Evolutionary conservation across 2,888 invertebrate species (phyloP).

Genomic region (Torymus texanus): DNA sequence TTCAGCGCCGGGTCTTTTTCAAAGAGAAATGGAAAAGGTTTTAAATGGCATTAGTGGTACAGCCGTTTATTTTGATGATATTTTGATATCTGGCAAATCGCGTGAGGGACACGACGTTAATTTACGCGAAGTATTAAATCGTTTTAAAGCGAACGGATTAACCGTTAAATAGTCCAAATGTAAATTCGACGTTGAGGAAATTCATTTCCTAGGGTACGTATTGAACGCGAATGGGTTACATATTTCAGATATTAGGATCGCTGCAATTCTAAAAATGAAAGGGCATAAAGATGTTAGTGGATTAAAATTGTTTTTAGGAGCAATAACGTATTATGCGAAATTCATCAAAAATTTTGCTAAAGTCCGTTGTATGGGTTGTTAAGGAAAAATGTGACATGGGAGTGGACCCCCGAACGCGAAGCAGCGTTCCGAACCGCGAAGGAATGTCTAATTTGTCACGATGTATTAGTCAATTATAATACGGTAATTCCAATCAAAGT

Average conservation of each 20-base stretch:
- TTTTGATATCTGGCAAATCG: background rate
- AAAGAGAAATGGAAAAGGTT: conserved; percentile 32
- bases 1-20: conserved; percentile 60
- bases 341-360: conserved; percentile 62
- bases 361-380: conserved; percentile 62
- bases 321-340: conserved; percentile 66
- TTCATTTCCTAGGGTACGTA: background rate
- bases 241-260: conserved; percentile 52
- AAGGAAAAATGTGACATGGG: conserved; percentile 57
- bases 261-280: conserved; percentile 55
- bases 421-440: conserved; percentile 45
- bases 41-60: background rate
- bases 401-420: conserved; percentile 36
- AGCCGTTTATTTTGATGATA: background rate
- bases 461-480: conserved; percentile 42
- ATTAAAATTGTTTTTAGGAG: conserved; percentile 61
- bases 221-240: conserved; percentile 57
- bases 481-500: conserved; percentile 45
- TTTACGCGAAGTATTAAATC: background rate
- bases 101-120: background rate
- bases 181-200: background rate
- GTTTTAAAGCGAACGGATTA: background rate
- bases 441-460: conserved; percentile 23
- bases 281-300: conserved; percentile 58
- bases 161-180: background rate